These are phyloP conservation scores for Oreochromis tanganicae DNA, from an alignment of 2,113 vertebrate species.

Conservation along the genomic window DNA sequence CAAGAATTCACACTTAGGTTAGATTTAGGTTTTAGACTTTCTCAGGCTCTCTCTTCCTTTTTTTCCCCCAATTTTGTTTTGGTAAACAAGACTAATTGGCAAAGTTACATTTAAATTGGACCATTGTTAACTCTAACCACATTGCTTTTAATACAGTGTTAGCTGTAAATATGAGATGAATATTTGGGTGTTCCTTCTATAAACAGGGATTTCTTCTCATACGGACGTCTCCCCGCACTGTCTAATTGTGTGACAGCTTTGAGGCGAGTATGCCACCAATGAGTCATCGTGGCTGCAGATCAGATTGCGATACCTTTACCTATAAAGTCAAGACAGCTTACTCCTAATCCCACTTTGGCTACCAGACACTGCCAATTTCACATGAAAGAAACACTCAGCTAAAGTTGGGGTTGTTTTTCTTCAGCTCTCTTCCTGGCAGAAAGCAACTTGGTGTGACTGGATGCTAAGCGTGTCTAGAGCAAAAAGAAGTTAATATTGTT, in stretches of 20 bases:
- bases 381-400: neutral
- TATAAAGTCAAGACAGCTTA: neutral
- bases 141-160: neutral
- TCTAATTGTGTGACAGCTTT: neutral
- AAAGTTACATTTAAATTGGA: neutral
- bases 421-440: neutral
- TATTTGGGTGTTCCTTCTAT: neutral
- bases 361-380: neutral
- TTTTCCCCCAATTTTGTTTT: neutral
- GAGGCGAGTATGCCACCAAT: neutral
- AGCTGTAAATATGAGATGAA: neutral
- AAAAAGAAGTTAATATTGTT: neutral
- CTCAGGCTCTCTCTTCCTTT: neutral
- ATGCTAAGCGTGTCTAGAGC: neutral
- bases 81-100: neutral
- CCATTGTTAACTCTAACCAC: neutral
- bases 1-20: slow-evolving; percentile 4
- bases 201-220: neutral
- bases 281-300: neutral
- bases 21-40: neutral
- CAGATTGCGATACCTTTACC: neutral
- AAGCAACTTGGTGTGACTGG: neutral
- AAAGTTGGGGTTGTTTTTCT: neutral
- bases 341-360: neutral
- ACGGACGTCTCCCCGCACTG: neutral